Base-by-base conservation (phyloP, 2,888 invertebrate genomes). In the Xiphydria camelus region DNA sequence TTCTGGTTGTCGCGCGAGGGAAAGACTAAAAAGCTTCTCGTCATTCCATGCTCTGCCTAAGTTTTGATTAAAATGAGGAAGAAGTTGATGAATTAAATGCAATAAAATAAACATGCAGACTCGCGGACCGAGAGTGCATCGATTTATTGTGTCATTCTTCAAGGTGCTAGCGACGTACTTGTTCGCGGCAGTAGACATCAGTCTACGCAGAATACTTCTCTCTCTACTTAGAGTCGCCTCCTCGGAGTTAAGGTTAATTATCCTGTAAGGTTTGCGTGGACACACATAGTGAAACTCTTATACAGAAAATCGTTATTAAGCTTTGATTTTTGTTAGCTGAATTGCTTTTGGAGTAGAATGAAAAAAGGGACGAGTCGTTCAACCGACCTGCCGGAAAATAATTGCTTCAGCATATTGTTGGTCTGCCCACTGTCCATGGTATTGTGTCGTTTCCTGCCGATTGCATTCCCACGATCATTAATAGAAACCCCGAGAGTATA, bases 341-440 rank as follows among this genome's bases (percentile, higher is more conserved):
- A n/a, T n/a, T n/a, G n/a, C n/a, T n/a, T n/a, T n/a, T n/a, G n/a
- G n/a, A n/a, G n/a, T n/a, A n/a, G n/a, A n/a, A n/a, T n/a, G n/a
- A n/a, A n/a, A n/a, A n/a, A n/a, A n/a, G n/a, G n/a, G n/a, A n/a
- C n/a, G n/a, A n/a, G n/a, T n/a, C n/a, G n/a, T 31, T 39, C 21
- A 25, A 41, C 43, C 10, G 47, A 62, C 65, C 64, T 61, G 37
- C 62, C 61, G 14, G 66, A 64, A 39, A 73, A 73, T 18, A 74
- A 44, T 41, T 71, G 71, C 38, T 63, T 70, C 10, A 73, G 47
- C 41, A 70, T 47, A 43, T 53, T 57, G 46, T 47, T 64, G 14
- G 57, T 51, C 29, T 66, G 65, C 29, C 58, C 62, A 15, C 48
- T 59, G 32, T 68, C 66, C n/a, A 69, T 51, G 9, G 67, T 67